These are phyloP conservation scores for Ascidia mentula DNA, from an alignment of 23 tunicate genomes.

Conservation along the genomic window DNA sequence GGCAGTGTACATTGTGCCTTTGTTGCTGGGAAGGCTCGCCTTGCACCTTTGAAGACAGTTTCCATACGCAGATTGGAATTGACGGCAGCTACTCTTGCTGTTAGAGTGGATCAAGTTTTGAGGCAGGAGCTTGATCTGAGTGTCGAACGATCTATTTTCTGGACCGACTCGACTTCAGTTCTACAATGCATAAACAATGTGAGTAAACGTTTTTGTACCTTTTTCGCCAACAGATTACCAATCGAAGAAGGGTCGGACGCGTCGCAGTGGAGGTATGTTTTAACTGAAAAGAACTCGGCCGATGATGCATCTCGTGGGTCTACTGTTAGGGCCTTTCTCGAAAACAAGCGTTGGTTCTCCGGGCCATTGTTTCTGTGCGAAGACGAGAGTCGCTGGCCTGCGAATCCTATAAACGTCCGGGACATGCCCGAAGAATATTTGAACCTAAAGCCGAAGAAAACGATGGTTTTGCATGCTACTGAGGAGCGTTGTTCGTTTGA, in stretches of 20 bases:
- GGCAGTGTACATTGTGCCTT: no score
- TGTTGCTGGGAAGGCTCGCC: no score
- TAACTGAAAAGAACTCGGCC: no score
- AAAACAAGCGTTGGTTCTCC: neutral
- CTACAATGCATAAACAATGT: neutral
- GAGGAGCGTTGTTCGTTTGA: neutral
- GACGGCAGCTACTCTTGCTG: no score
- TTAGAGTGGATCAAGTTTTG: no score
- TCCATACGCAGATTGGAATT: no score
- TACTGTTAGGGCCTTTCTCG: neutral
- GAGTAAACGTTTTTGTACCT: neutral
- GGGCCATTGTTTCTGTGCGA: neutral
- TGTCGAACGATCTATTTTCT: neutral
- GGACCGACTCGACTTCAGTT: conserved; percentile 6
- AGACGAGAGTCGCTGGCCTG: neutral
- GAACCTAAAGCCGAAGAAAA: neutral
- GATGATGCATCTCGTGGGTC: conserved; percentile 4
- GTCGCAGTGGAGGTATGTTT: conserved; percentile 11
- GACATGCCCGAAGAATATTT: no score
- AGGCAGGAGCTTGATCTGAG: neutral
- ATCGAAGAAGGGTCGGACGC: neutral
- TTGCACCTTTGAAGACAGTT: no score
- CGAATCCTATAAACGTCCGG: no score
- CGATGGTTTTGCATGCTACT: neutral
- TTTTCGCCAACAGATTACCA: neutral